phyloP scores from a whole-genome alignment of 2,888 invertebrate genomes.

The Xestia xanthographa region DNA sequence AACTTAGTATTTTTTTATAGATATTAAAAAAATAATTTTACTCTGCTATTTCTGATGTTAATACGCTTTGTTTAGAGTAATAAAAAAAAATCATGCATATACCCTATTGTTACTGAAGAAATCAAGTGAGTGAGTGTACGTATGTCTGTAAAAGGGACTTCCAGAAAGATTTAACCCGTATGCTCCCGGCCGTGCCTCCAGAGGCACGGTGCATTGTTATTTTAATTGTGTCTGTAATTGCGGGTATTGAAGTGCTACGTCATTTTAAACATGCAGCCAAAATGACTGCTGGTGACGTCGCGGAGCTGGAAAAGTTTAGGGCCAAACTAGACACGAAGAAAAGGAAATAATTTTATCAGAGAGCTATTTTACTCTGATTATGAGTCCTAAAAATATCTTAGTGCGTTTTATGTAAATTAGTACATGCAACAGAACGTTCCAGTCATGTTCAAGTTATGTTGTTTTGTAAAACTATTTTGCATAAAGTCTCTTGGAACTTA shows the following conservation, averaged over 20 bases:
- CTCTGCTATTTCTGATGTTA: no score
- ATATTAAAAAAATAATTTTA: no score
- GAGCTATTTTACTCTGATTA: not conserved
- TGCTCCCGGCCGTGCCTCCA: no score
- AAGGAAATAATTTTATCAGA: not conserved
- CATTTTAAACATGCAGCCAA: not conserved
- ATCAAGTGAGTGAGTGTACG: not conserved
- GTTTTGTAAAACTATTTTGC: constrained; percentile 50
- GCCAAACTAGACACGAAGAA: not conserved
- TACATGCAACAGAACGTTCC: constrained; percentile 20
- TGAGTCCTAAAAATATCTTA: not conserved
- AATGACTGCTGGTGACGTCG: not conserved
- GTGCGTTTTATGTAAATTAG: constrained; percentile 32
- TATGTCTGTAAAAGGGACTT: not conserved
- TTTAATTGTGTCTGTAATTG: no score
- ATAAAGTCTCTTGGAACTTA: constrained; percentile 47
- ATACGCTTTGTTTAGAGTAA: no score
- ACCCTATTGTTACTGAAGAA: no score
- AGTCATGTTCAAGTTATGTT: constrained; percentile 25
- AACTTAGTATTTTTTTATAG: no score
- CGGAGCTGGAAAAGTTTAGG: not conserved
- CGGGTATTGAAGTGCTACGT: no score
- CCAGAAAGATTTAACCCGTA: not conserved
- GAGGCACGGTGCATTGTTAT: no score
- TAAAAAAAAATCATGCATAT: no score